A percentile compares a stretch with the other conserved stretches of the same genome.
Evolutionary conservation across 2,797 vertebrate genomes (phyloP).

Genomic region (Pantherophis vulpinus): DNA sequence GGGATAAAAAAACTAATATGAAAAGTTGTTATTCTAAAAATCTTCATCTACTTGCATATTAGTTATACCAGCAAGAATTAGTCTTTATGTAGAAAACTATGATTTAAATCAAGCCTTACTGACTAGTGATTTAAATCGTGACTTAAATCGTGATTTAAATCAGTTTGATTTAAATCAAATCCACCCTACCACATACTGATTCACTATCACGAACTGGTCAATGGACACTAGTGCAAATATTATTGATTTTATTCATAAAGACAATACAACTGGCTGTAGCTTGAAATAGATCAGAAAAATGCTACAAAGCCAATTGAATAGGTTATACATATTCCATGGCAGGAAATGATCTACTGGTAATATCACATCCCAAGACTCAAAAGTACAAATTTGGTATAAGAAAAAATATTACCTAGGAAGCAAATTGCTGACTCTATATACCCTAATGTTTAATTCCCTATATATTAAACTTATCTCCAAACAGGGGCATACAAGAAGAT

Average conservation of each 20-base stretch:
- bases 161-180: too few species aligned
- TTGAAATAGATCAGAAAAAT: not conserved
- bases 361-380: not conserved
- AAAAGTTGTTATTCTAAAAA: too few species aligned
- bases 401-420: constrained; percentile 11
- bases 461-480: not conserved
- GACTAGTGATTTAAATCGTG: too few species aligned
- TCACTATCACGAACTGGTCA: not conserved
- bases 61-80: too few species aligned
- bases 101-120: too few species aligned
- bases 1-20: too few species aligned
- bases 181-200: not conserved
- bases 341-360: not conserved
- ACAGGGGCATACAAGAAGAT: not conserved
- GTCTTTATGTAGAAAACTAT: too few species aligned
- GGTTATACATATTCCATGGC: not conserved
- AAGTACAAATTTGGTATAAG: constrained; percentile 44
- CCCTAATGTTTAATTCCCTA: not conserved
- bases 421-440: constrained; percentile 5
- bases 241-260: not conserved
- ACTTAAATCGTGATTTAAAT: too few species aligned
- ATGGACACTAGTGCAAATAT: not conserved
- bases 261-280: not conserved
- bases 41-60: too few species aligned
- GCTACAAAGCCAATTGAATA: not conserved